Evolutionary conservation across 1,140 invertebrate genomes (phyloP).

Genomic region (Diabrotica undecimpunctata): DNA sequence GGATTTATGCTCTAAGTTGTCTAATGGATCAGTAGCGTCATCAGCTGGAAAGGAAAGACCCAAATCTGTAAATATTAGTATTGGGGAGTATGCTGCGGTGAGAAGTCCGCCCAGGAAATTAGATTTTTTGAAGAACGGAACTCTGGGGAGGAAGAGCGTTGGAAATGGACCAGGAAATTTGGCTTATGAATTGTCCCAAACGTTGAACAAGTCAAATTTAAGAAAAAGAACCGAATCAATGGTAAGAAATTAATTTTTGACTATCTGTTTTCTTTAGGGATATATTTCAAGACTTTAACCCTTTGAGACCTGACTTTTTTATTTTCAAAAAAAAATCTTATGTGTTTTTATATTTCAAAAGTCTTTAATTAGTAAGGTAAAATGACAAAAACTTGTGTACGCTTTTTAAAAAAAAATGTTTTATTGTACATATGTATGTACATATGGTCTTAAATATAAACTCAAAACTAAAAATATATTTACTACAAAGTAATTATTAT

Average conservation of each 20-base stretch:
- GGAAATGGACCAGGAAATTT: slow-evolving; percentile 51
- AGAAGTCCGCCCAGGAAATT: slow-evolving; percentile 61
- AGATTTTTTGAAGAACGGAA: slow-evolving; percentile 59
- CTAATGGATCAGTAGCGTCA: slow-evolving; percentile 24
- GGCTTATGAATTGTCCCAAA: slow-evolving; percentile 65
- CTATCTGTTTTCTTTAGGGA: too few species aligned
- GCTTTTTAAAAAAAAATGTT: too few species aligned
- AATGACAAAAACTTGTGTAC: too few species aligned
- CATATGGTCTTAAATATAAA: too few species aligned
- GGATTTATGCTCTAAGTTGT: slow-evolving; percentile 12
- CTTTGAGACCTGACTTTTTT: too few species aligned
- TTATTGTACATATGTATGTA: too few species aligned
- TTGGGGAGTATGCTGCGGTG: slow-evolving; percentile 62
- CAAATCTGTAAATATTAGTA: slow-evolving; percentile 56
- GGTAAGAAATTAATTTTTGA: slow-evolving; percentile 45
- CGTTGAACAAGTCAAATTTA: slow-evolving; percentile 69
- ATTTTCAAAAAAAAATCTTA: too few species aligned
- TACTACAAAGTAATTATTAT: too few species aligned
- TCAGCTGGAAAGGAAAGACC: slow-evolving; percentile 26
- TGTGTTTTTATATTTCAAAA: too few species aligned
- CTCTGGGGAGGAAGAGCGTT: slow-evolving; percentile 16
- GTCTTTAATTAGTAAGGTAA: too few species aligned
- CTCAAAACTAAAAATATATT: too few species aligned
- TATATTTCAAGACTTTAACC: too few species aligned
- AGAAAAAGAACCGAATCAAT: slow-evolving; percentile 65